These are phyloP conservation scores for Andinoacara biseriatus DNA, from an alignment of 2,113 vertebrate genomes.

Conservation along the genomic window DNA sequence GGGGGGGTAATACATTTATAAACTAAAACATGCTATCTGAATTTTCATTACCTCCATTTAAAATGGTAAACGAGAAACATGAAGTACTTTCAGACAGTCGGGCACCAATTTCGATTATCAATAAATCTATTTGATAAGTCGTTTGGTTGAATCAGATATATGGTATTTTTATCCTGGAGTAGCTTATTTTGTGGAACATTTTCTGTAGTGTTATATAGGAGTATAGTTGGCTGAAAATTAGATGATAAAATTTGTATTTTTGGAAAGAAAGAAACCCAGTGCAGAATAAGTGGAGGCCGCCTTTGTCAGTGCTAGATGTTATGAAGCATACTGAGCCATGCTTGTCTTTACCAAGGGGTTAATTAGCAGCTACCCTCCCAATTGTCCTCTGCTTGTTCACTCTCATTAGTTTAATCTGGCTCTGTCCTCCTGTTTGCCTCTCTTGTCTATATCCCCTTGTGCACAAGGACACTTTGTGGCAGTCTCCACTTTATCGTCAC, in stretches of 20 bases:
- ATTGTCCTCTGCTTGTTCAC: slow-evolving; percentile 79
- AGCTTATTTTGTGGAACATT: no score
- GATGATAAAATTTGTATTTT: neutral
- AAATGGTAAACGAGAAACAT: no score
- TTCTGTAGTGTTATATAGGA: neutral
- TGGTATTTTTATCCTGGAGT: no score
- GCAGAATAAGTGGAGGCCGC: neutral
- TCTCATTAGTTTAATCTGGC: slow-evolving; percentile 81
- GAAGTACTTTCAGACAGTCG: no score
- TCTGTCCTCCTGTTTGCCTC: slow-evolving; percentile 71
- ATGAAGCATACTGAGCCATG: slow-evolving; percentile 51
- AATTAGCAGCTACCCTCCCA: slow-evolving; percentile 74
- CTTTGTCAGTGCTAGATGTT: slow-evolving; percentile 16
- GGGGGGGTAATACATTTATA: neutral
- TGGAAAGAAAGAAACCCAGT: neutral
- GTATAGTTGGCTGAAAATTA: neutral
- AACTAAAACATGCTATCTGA: no score
- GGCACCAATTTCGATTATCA: no score
- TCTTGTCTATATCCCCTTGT: slow-evolving; percentile 62
- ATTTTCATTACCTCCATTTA: no score
- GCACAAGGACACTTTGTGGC: slow-evolving; percentile 55
- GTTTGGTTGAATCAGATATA: no score
- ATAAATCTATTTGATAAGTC: no score
- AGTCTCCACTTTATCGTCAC: slow-evolving; percentile 44
- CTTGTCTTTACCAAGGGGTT: slow-evolving; percentile 69